phyloP scores from a whole-genome alignment of 2,797 vertebrate species.

The Miichthys miiuy region DNA sequence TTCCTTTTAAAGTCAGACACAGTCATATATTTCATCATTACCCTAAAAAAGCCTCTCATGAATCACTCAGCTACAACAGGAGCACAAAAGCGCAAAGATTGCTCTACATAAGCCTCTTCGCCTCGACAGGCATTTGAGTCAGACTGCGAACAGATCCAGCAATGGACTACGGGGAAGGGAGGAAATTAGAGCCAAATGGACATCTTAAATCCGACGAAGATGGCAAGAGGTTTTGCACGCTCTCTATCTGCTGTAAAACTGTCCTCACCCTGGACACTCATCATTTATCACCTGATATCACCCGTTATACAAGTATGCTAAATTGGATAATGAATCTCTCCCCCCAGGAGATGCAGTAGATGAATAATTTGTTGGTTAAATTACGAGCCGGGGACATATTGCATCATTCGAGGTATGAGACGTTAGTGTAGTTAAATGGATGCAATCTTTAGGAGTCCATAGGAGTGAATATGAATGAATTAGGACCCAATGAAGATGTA shows the following conservation, averaged over 20 bases:
- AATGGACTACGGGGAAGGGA: slow-evolving; percentile 13
- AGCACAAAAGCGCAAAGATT: slow-evolving; percentile 36
- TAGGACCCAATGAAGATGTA: slow-evolving; percentile 46
- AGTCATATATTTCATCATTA: slow-evolving; percentile 80
- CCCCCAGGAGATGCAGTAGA: slow-evolving; percentile 64
- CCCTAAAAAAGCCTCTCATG: slow-evolving; percentile 66
- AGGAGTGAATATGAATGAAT: slow-evolving; percentile 51
- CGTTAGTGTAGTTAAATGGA: slow-evolving; percentile 58
- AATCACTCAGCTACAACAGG: slow-evolving; percentile 65
- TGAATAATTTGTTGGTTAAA: slow-evolving; percentile 76
- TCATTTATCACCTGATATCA: slow-evolving; percentile 71
- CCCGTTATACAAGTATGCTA: slow-evolving; percentile 58
- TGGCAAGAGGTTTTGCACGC: slow-evolving; percentile 39
- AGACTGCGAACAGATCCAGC: slow-evolving; percentile 21
- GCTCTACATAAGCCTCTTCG: slow-evolving; percentile 37
- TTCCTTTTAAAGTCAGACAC: slow-evolving; percentile 74
- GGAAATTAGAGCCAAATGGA: slow-evolving; percentile 49
- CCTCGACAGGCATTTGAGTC: slow-evolving; percentile 30
- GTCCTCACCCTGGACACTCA: slow-evolving; percentile 58
- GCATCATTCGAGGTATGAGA: slow-evolving; percentile 64
- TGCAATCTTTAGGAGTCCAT: slow-evolving; percentile 56
- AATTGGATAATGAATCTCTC: slow-evolving; percentile 79
- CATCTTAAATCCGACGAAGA: slow-evolving; percentile 59
- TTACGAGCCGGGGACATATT: slow-evolving; percentile 64
- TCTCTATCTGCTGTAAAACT: slow-evolving; percentile 66